These are phyloP conservation scores for Nyctibius bracteatus DNA, from an alignment of 2,113 vertebrate genomes.

Conservation along the genomic window DNA sequence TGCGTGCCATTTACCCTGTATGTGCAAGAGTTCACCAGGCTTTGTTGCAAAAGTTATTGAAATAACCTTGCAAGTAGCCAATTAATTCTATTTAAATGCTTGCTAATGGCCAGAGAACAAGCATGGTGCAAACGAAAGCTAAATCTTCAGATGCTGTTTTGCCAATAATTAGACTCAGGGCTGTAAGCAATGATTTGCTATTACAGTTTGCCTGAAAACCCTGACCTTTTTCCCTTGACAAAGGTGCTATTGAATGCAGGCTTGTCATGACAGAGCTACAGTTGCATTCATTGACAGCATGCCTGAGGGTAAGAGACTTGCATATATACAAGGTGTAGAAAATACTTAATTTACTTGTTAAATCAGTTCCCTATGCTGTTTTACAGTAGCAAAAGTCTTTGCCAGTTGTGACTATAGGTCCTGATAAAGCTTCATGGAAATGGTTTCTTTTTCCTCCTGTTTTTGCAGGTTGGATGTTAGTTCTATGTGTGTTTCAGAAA, in stretches of 20 bases:
- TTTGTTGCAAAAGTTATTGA: slow-evolving; percentile 7
- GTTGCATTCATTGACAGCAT: slow-evolving; percentile 1
- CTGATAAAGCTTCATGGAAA: background rate
- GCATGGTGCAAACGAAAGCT: background rate
- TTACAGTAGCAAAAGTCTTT: background rate
- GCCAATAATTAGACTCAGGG: background rate
- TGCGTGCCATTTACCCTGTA: background rate
- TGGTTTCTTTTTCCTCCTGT: background rate
- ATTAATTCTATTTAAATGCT: slow-evolving; percentile 34
- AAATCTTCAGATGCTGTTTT: slow-evolving; percentile 16
- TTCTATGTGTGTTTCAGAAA: background rate
- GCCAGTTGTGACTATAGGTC: background rate
- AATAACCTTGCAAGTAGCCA: background rate
- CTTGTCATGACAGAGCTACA: background rate
- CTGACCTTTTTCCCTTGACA: background rate
- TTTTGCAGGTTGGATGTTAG: background rate
- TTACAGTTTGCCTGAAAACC: background rate
- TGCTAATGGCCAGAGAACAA: slow-evolving; percentile 6
- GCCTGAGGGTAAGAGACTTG: background rate
- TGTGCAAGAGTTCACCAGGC: background rate
- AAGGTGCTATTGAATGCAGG: background rate
- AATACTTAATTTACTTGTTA: slow-evolving; percentile 30
- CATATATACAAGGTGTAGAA: background rate
- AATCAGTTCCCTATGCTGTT: background rate
- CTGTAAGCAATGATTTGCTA: background rate